Conservation (phyloP, 2,888 invertebrate species). For the Cerceris ruficornis region DNA sequence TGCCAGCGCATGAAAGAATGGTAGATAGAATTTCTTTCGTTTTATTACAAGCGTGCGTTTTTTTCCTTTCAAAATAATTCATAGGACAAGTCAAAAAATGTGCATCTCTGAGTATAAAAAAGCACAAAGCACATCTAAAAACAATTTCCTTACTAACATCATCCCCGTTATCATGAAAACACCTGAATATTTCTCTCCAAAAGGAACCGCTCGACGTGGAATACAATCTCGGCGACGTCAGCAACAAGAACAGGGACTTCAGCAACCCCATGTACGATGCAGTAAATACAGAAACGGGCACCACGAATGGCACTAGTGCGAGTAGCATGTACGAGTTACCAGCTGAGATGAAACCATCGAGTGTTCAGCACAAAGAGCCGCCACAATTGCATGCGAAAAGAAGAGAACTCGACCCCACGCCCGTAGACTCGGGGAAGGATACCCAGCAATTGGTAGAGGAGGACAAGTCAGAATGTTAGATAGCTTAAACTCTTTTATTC, state of each 20-base stretch:
- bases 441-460: constrained; percentile 95
- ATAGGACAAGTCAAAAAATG: too few species aligned
- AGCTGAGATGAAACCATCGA: constrained; percentile 90
- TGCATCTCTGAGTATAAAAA: too few species aligned
- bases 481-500: constrained; percentile 10
- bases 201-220: constrained; percentile 89
- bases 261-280: constrained; percentile 99
- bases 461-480: constrained; percentile 86
- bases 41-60: not conserved
- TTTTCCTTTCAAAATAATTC: too few species aligned
- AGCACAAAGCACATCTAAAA: too few species aligned
- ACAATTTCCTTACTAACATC: too few species aligned
- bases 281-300: constrained; percentile 86
- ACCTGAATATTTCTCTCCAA: constrained; percentile 2
- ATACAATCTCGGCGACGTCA: constrained; percentile 90
- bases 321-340: constrained; percentile 92
- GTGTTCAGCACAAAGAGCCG: constrained; percentile 90
- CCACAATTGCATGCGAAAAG: constrained; percentile 89
- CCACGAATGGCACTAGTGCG: constrained; percentile 85
- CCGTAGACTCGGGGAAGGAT: constrained; percentile 94
- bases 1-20: constrained; percentile 81
- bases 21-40: constrained; percentile 68
- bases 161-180: not conserved
- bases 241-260: constrained; percentile 94
- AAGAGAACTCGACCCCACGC: constrained; percentile 91